Evolutionary conservation across 2,888 invertebrate species (phyloP).

Genomic region (Oligia fasciuncula): DNA sequence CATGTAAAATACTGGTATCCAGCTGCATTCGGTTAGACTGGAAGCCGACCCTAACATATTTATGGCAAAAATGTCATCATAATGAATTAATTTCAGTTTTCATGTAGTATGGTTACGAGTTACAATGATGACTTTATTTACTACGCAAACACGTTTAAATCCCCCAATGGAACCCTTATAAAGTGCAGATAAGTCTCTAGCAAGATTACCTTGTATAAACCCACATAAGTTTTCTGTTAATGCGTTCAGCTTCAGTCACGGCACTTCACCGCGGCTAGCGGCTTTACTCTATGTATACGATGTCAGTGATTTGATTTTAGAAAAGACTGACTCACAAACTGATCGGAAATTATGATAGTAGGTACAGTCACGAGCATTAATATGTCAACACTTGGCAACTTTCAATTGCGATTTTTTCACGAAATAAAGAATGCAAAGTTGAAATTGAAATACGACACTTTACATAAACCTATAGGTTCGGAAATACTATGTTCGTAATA

Average conservation of each 20-base stretch:
- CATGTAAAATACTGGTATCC: too few species aligned
- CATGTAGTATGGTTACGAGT: neutral
- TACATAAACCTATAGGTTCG: too few species aligned
- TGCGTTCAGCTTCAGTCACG: slow-evolving; percentile 20
- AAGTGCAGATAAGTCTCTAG: slow-evolving; percentile 36
- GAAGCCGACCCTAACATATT: too few species aligned
- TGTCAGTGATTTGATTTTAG: neutral
- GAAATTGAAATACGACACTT: too few species aligned
- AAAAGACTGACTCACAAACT: neutral
- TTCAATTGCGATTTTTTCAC: too few species aligned
- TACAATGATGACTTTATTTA: slow-evolving; percentile 10
- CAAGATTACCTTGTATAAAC: slow-evolving; percentile 47
- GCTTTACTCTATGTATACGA: neutral
- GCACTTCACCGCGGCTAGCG: neutral
- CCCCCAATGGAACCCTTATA: slow-evolving; percentile 38
- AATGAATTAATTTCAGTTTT: neutral
- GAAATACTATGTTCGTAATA: too few species aligned
- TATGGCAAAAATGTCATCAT: neutral
- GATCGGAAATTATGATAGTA: neutral
- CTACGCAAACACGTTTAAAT: slow-evolving; percentile 10
- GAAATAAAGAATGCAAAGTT: too few species aligned
- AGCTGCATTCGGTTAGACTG: too few species aligned
- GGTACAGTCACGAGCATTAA: too few species aligned
- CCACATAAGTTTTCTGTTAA: slow-evolving; percentile 37
- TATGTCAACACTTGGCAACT: too few species aligned